Percentiles rank a stretch among this genome's conserved stretches.
phyloP scores from a whole-genome alignment of 2,888 invertebrate species.

The Mayetiola destructor region DNA sequence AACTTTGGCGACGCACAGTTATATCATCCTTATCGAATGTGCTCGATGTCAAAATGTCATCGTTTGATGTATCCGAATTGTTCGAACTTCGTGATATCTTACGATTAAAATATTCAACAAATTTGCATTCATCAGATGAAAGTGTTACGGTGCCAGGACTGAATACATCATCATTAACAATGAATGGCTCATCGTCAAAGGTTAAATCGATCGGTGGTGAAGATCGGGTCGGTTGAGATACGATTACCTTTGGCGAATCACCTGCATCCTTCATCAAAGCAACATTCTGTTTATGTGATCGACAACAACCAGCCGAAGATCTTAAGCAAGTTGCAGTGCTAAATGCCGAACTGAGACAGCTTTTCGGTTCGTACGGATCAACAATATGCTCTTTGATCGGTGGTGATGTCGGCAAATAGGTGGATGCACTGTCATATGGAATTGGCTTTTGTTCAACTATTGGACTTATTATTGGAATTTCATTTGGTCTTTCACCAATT shows the following conservation, averaged over 20 bases:
- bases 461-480: not conserved
- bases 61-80: constrained; percentile 47
- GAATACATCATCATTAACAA: constrained; percentile 46
- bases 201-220: constrained; percentile 40
- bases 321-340: constrained; percentile 31
- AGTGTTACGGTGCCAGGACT: constrained; percentile 42
- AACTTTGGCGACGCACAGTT: constrained; percentile 36
- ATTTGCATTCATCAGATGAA: constrained; percentile 40
- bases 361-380: constrained; percentile 27
- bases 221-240: constrained; percentile 45
- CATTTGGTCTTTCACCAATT: not conserved
- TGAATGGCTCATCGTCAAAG: constrained; percentile 34
- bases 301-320: constrained; percentile 29
- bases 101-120: constrained; percentile 31
- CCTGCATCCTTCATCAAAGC: constrained; percentile 16
- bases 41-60: constrained; percentile 42
- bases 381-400: constrained; percentile 17
- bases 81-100: constrained; percentile 44
- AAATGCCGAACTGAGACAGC: constrained; percentile 31
- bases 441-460: not conserved
- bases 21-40: constrained; percentile 43
- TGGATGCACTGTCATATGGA: constrained; percentile 20
- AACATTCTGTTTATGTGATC: constrained; percentile 16
- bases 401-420: constrained; percentile 26
- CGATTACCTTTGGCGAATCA: constrained; percentile 39